Base-by-base conservation (phyloP, 1,140 invertebrate species). In the Drosophila albomicans region DNA sequence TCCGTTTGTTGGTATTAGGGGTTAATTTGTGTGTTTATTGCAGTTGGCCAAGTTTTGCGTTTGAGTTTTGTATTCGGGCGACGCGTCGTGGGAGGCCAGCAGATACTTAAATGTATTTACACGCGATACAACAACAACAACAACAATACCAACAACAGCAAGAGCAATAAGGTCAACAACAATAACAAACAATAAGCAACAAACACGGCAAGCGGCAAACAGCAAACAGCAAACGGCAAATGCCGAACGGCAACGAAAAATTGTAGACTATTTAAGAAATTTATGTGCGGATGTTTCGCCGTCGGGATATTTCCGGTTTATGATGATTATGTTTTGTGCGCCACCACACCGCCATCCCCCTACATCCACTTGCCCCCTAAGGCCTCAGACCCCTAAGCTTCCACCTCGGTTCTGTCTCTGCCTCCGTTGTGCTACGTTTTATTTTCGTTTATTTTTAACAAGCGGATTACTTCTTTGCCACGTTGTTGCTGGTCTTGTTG, bases 291-390 rank as follows among this genome's bases (percentile, higher is more conserved):
- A 91, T 91, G 84, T 91, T 91, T 91, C 91, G 84, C 88, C 85
- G 84, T 91, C 89, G 89, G 88, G 79, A 89, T 88, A 91, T 88
- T 91, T 91, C 88, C 88, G 88, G 88, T 91, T 91, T 91, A 91
- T 91, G 88, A 91, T 91, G 88, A 91, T 91, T 91, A 91, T 91
- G 85, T 89, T 89, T 68, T 89, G 66, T 76, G 73, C 74, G 78
- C 78, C 61, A 56, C 61, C 81, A 61, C 73, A 73, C 77, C 61
- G 51, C 61, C 81, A 61, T 41, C 57, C 58, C 3, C 3, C 20
- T 20, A 0, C 20, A 25, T 41, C 11, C 43, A 72, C 62, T 65
- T 30, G 30, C 11, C 15, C 15, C 46, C 13, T 38, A 58, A 41
- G 38, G 38, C n/a, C 56, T 30, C 61, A 28, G 32, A 1, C 3